A percentile compares a stretch with the other conserved stretches of the same genome.
phyloP scores from a whole-genome alignment of 2,888 invertebrate genomes.

The Gymnosoma rotundatum region DNA sequence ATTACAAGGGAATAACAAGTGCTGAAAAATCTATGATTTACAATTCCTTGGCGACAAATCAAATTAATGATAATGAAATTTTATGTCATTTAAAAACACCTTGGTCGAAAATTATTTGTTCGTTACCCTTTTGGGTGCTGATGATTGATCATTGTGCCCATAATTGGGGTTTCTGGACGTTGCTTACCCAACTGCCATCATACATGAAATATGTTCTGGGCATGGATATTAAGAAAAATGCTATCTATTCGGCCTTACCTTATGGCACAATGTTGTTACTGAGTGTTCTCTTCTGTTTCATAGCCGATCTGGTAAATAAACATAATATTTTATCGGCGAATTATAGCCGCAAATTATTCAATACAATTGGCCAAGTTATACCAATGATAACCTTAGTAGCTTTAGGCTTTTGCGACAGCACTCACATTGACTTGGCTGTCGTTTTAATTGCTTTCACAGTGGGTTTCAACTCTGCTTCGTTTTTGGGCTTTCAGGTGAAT shows the following conservation, averaged over 20 bases:
- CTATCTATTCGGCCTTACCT: constrained; percentile 87
- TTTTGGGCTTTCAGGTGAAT: constrained; percentile 90
- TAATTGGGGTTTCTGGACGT: constrained; percentile 91
- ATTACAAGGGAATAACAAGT: constrained; percentile 84
- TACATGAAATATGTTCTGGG: constrained; percentile 89
- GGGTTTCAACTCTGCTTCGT: constrained; percentile 88
- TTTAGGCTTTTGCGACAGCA: constrained; percentile 83
- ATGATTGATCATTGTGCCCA: constrained; percentile 88
- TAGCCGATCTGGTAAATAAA: constrained; percentile 83
- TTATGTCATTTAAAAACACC: constrained; percentile 83
- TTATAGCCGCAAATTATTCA: constrained; percentile 83
- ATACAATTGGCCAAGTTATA: constrained; percentile 85
- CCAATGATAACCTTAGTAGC: constrained; percentile 87
- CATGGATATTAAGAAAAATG: constrained; percentile 88
- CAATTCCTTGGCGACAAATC: constrained; percentile 83
- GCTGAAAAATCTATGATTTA: constrained; percentile 87
- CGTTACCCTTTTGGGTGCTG: constrained; percentile 89
- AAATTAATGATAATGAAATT: constrained; percentile 72
- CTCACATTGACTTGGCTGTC: constrained; percentile 84
- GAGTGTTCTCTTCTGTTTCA: constrained; percentile 87
- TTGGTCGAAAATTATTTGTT: constrained; percentile 89
- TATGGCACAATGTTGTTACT: constrained; percentile 89
- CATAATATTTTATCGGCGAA: constrained; percentile 76
- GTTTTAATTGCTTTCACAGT: constrained; percentile 88
- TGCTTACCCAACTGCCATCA: constrained; percentile 90